Conservation (phyloP, 2,797 vertebrate species). For the Botia kubotai region DNA sequence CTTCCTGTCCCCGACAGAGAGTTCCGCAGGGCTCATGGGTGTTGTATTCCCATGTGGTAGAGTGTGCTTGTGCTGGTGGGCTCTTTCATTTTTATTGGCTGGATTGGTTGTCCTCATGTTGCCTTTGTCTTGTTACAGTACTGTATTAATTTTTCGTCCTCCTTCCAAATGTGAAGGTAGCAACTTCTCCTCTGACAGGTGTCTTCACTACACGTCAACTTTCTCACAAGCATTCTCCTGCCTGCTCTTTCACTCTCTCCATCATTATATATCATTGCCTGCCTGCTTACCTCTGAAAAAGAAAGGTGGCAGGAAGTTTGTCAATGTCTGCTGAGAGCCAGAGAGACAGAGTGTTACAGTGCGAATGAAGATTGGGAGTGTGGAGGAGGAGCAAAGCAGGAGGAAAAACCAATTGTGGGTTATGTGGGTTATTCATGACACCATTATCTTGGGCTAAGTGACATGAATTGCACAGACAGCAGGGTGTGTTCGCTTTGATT, state of each 20-base stretch:
- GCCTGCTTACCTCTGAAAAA: slow-evolving; percentile 56
- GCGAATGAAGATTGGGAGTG: slow-evolving; percentile 20
- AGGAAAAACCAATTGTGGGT: slow-evolving; percentile 51
- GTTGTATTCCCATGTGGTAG: slow-evolving; percentile 11
- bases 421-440: slow-evolving; percentile 58
- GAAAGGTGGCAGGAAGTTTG: slow-evolving; percentile 65
- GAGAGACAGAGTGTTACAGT: slow-evolving; percentile 34
- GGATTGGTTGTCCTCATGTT: not conserved
- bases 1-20: not conserved
- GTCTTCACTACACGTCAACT: not conserved
- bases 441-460: slow-evolving; percentile 56
- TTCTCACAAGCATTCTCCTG: slow-evolving; percentile 12
- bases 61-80: slow-evolving; percentile 18
- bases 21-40: slow-evolving; percentile 8
- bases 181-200: not conserved
- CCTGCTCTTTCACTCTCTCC: slow-evolving; percentile 5
- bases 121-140: not conserved
- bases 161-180: not conserved
- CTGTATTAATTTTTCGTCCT: not conserved
- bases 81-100: not conserved
- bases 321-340: slow-evolving; percentile 64
- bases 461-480: slow-evolving; percentile 64
- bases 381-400: not conserved
- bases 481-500: slow-evolving; percentile 72
- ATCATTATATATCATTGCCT: slow-evolving; percentile 2